Conservation (phyloP, 2,113 vertebrate genomes). For the Orcinus orca region DNA sequence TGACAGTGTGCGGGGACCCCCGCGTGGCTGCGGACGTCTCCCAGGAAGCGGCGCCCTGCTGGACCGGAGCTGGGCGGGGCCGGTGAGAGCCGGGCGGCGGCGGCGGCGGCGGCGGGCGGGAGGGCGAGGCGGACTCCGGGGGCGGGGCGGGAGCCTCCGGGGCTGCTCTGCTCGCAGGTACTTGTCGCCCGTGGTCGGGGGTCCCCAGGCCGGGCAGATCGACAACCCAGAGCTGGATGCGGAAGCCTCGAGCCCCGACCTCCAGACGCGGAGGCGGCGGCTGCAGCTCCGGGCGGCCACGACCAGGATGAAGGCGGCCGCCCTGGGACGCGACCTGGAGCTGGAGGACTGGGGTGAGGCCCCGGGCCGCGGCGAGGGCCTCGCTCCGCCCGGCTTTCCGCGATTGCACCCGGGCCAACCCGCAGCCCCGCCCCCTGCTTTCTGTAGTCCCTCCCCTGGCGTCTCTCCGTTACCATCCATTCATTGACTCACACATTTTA, state of each 20-base stretch:
- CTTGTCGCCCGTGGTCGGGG: conserved; percentile 85
- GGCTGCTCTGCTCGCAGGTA: conserved; percentile 80
- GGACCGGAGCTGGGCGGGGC: conserved; percentile 86
- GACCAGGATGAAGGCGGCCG: conserved; percentile 87
- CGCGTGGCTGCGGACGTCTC: conserved; percentile 87
- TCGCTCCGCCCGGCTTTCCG: not conserved
- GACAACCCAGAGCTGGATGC: conserved; percentile 91
- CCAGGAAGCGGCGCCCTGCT: conserved; percentile 90
- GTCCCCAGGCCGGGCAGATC: conserved; percentile 86
- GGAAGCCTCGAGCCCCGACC: conserved; percentile 82
- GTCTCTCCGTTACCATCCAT: not conserved
- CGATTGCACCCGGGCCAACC: not conserved
- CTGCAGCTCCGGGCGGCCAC: conserved; percentile 90
- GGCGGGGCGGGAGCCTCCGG: not conserved
- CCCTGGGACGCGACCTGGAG: conserved; percentile 88
- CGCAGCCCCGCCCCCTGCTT: not conserved
- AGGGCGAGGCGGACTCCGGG: conserved; percentile 67
- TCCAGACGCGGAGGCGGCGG: conserved; percentile 87
- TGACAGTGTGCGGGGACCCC: conserved; percentile 89
- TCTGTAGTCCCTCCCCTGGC: not conserved
- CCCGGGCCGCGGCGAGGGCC: fast-evolving
- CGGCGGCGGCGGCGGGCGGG: too few relatives aligned
- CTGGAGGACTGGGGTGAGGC: conserved; percentile 85
- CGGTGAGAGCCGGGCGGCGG: conserved; percentile 55
- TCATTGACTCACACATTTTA: not conserved